Evolutionary conservation across 2,797 vertebrate genomes (phyloP).

Genomic region (Nyctibius grandis): DNA sequence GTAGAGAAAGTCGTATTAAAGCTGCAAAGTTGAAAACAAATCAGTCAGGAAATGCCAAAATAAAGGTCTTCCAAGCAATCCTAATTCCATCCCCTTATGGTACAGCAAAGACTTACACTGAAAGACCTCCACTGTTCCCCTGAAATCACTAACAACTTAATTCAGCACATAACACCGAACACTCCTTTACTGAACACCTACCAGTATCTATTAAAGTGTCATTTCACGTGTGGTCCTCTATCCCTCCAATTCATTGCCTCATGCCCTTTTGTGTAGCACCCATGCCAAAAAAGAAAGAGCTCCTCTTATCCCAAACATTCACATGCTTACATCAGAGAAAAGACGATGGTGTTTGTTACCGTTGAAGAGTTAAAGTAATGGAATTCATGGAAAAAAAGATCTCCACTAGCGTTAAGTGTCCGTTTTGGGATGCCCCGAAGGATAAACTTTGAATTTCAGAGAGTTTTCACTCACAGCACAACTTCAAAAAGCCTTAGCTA

Average conservation of each 20-base stretch:
- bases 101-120: neutral
- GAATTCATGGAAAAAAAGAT: neutral
- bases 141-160: neutral
- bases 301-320: neutral
- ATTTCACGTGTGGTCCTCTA: neutral
- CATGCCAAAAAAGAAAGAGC: neutral
- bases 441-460: neutral
- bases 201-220: neutral
- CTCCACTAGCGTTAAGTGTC: neutral
- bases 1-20: neutral
- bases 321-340: neutral
- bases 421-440: neutral
- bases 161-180: neutral
- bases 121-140: neutral
- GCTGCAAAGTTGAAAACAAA: neutral
- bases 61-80: neutral
- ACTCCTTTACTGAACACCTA: neutral
- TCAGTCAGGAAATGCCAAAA: neutral
- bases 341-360: fast-evolving
- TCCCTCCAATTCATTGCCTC: neutral
- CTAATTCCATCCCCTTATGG: neutral
- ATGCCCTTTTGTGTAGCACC: neutral
- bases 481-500: neutral
- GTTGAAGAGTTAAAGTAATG: neutral
- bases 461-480: neutral